A percentile compares a stretch with the other conserved stretches of the same genome.
Evolutionary conservation across 2,888 invertebrate genomes (phyloP).

Genomic region (Temnothorax rugatulus): DNA sequence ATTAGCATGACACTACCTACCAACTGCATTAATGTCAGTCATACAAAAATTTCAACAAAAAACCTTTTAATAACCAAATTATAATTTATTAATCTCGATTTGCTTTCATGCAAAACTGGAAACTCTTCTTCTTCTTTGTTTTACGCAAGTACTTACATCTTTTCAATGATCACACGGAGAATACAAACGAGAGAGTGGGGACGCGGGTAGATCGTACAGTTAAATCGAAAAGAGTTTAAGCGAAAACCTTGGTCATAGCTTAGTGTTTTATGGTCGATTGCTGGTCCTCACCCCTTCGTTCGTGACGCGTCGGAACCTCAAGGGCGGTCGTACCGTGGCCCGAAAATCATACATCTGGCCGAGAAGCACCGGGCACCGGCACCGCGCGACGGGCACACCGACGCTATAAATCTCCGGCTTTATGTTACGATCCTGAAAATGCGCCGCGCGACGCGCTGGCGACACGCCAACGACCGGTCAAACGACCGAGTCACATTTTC

Average conservation of each 20-base stretch:
- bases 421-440: slow-evolving; percentile 79
- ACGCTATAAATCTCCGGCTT: slow-evolving; percentile 79
- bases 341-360: slow-evolving; percentile 75
- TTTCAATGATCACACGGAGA: not conserved
- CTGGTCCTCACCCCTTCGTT: slow-evolving; percentile 42
- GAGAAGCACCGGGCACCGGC: slow-evolving; percentile 51
- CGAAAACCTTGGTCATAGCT: slow-evolving; percentile 60
- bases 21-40: slow-evolving; percentile 83
- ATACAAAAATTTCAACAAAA: not conserved
- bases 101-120: not conserved
- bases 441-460: slow-evolving; percentile 74
- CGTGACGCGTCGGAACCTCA: slow-evolving; percentile 61
- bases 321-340: slow-evolving; percentile 65
- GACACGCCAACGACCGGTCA: slow-evolving; percentile 66
- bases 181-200: not conserved
- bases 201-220: not conserved
- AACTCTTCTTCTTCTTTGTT: not conserved
- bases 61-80: not conserved
- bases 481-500: slow-evolving; percentile 31
- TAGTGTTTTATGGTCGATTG: slow-evolving; percentile 74
- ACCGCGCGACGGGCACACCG: slow-evolving; percentile 68
- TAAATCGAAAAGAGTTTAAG: slow-evolving; percentile 9
- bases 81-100: slow-evolving; percentile 14
- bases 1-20: slow-evolving; percentile 84
- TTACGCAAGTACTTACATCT: not conserved